A percentile compares a stretch with the other conserved stretches of the same genome.
Conservation (phyloP, 2,888 invertebrate species). For the Keiferia lycopersicella region DNA sequence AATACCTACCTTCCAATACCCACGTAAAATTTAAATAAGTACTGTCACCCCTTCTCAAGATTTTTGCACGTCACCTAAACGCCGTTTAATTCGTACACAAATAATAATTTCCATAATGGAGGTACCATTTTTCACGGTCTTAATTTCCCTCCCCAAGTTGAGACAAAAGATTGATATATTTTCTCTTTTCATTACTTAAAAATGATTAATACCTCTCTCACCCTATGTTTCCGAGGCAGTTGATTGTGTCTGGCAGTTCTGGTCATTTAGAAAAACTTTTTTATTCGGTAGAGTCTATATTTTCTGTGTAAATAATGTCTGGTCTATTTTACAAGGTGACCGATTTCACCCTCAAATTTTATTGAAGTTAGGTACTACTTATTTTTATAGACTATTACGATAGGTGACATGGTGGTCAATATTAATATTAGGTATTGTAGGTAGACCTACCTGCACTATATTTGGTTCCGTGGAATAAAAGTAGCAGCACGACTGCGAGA, state of each 20-base stretch:
- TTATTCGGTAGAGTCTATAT: not conserved
- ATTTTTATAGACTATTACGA: too few species aligned
- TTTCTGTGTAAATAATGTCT: not conserved
- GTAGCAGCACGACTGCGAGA: too few species aligned
- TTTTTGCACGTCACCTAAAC: constrained; percentile 25
- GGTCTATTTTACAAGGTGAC: not conserved
- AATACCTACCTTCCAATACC: not conserved
- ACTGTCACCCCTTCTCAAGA: not conserved
- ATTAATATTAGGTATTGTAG: too few species aligned
- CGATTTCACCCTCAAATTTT: too few species aligned
- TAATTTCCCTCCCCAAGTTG: constrained; percentile 60
- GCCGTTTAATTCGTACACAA: constrained; percentile 57
- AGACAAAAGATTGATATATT: constrained; percentile 78
- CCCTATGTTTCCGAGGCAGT: constrained; percentile 39
- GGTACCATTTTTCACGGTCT: constrained; percentile 65
- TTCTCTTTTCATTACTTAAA: constrained; percentile 69
- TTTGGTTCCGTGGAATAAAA: too few species aligned
- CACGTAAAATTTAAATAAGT: not conserved
- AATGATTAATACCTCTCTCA: constrained; percentile 63
- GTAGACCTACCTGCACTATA: too few species aligned
- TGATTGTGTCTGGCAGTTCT: constrained; percentile 17
- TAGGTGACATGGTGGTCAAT: too few species aligned
- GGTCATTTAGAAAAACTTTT: constrained; percentile 11
- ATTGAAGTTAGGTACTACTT: too few species aligned
- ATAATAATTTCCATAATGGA: constrained; percentile 72